phyloP scores from a whole-genome alignment of 2,113 vertebrate species.

The Grantiella picta region DNA sequence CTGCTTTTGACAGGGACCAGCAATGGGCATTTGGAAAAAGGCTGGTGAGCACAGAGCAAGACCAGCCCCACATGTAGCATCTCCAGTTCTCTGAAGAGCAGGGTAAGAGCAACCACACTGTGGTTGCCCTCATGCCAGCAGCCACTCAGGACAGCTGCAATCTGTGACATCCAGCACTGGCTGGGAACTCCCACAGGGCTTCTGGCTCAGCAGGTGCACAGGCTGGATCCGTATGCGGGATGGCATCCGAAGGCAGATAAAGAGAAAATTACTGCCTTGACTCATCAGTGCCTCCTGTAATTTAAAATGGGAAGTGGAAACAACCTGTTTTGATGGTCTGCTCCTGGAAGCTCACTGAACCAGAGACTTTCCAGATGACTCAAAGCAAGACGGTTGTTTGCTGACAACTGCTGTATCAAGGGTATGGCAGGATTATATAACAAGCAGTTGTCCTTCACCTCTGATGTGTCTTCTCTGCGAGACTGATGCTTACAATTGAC shows the following conservation, averaged over 20 bases:
- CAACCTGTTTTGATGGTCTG: conserved; percentile 40
- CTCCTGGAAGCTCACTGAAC: conserved; percentile 52
- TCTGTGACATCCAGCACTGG: not conserved
- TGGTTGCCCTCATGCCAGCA: not conserved
- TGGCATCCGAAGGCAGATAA: conserved; percentile 8
- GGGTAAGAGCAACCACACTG: not conserved
- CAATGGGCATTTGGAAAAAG: not conserved
- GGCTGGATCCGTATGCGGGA: not conserved
- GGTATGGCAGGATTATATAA: conserved; percentile 42
- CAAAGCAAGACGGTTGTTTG: not conserved
- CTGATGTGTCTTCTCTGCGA: not conserved
- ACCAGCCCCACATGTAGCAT: not conserved
- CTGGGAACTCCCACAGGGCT: not conserved
- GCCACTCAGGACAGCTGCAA: not conserved
- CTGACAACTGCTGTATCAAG: conserved; percentile 28
- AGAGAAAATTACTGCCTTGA: conserved; percentile 34
- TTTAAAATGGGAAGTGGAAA: conserved; percentile 57
- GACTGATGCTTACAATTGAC: not conserved
- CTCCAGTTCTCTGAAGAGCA: not conserved
- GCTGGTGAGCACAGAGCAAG: not conserved
- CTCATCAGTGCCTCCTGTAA: conserved; percentile 27
- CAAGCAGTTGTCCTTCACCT: not conserved
- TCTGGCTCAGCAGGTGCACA: not conserved
- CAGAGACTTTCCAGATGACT: conserved; percentile 44
- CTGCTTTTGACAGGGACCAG: not conserved